Conservation (phyloP, 1,140 invertebrate genomes). For the Bombus vancouverensis region DNA sequence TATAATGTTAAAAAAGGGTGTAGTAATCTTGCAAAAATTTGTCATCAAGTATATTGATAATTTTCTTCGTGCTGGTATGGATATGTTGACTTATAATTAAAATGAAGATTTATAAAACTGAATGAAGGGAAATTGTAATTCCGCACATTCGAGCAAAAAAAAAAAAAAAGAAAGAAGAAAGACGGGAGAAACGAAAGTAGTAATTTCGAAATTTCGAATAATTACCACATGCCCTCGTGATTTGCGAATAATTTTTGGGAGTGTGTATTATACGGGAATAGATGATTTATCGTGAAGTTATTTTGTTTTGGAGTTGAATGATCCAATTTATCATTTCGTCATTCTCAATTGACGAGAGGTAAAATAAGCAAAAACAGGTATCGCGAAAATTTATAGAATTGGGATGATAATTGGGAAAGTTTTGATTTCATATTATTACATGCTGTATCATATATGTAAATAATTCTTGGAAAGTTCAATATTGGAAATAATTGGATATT, state of each 20-base stretch:
- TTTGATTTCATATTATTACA: conserved; percentile 32
- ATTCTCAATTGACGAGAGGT: not conserved
- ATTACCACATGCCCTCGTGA: too few relatives aligned
- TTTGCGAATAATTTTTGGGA: not conserved
- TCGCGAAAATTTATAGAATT: conserved; percentile 2
- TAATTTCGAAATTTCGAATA: not conserved
- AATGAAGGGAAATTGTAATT: not conserved
- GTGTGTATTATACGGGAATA: not conserved
- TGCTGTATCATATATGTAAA: conserved; percentile 19
- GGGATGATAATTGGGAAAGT: conserved; percentile 4
- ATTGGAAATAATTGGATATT: conserved; percentile 35
- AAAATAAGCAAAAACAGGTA: not conserved
- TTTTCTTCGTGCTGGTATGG: not conserved
- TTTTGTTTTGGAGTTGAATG: not conserved
- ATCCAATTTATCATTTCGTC: not conserved
- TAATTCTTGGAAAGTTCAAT: conserved; percentile 33
- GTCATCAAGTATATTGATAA: not conserved
- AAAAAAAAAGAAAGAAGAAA: too few relatives aligned
- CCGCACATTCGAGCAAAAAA: too few relatives aligned
- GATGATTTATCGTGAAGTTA: not conserved
- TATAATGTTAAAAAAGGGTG: too few relatives aligned
- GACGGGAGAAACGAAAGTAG: too few relatives aligned
- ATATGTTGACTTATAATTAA: not conserved
- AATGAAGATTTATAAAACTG: not conserved
- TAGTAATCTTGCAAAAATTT: not conserved